These are phyloP conservation scores for Eupithecia pulchellata DNA, from an alignment of 2,888 invertebrate genomes.

Conservation along the genomic window DNA sequence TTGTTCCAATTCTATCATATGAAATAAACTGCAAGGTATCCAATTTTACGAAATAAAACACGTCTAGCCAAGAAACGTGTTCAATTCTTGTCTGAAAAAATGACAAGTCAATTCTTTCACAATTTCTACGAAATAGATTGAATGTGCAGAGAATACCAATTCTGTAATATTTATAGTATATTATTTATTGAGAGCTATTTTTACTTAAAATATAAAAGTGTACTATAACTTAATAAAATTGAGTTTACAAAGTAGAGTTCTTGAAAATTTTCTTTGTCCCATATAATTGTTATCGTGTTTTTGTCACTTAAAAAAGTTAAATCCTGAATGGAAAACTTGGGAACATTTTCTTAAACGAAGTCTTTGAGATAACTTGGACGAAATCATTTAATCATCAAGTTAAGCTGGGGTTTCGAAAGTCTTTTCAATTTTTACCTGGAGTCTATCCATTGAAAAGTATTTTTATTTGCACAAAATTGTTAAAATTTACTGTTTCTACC, in stretches of 20 bases:
- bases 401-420: background rate
- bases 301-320: slow-evolving; percentile 26
- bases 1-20: background rate
- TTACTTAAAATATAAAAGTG: background rate
- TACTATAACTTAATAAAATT: too few species aligned
- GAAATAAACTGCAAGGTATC: background rate
- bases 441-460: background rate
- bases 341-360: slow-evolving; percentile 31
- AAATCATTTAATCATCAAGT: slow-evolving; percentile 26
- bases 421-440: background rate
- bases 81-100: background rate
- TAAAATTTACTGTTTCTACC: too few species aligned
- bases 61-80: background rate
- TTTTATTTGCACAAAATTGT: too few species aligned
- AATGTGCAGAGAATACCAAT: background rate
- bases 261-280: background rate
- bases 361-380: slow-evolving; percentile 27
- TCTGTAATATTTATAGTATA: background rate
- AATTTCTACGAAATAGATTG: background rate
- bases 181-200: background rate
- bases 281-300: background rate
- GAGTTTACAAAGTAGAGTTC: slow-evolving; percentile 12
- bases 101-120: background rate
- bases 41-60: background rate
- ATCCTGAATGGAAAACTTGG: slow-evolving; percentile 24